Base-by-base conservation (phyloP, 2,113 vertebrate genomes). In the Microcebus lehilahytsara region DNA sequence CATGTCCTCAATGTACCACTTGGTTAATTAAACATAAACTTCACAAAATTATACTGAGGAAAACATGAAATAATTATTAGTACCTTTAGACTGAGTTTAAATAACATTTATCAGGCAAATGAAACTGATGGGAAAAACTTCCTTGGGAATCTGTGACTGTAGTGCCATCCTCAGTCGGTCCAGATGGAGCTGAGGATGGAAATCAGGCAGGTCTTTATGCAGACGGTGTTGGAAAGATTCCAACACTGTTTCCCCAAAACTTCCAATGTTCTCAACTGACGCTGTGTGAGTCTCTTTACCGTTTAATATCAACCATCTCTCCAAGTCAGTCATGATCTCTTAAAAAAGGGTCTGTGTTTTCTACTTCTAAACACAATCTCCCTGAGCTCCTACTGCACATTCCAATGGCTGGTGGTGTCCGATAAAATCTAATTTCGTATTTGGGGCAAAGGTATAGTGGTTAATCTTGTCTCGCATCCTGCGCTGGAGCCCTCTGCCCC, bases 31-130 rank as follows among this genome's bases (percentile, higher is more conserved):
- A 96, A 92, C 40, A 27, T 40, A n/a, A 91, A 37, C 37, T 53
- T 62, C 32, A 27, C 20, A 71, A 71, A 87, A 81, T 2, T 78
- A 25, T 64, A 60, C 51, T 78, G 58, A 77, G 46, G 25, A 66
- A 91, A 77, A 67, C 20, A 84, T 69, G 86, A 85, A 72, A 58
- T 69, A 49, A 78, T 74, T 78, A 58, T 77, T 77, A 58, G n/a
- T 53, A 6, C 34, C 78, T 42, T 78, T 58, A 71, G 42, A 49
- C 30, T 75, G 66, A 84, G 7, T 62, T 83, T 40, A 37, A 80
- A 10, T 78, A 71, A 32, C 32, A 58, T 14, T 69, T 79, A 53
- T 9, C 16, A 72, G 1, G 40, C 66, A 62, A 56, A 81, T 77
- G 51, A 60, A 69, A 53, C 7, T 46, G 40, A 58, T 6, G 58